These are phyloP conservation scores for Hozukius guyotensis DNA, from an alignment of 2,797 vertebrate species.

Conservation along the genomic window DNA sequence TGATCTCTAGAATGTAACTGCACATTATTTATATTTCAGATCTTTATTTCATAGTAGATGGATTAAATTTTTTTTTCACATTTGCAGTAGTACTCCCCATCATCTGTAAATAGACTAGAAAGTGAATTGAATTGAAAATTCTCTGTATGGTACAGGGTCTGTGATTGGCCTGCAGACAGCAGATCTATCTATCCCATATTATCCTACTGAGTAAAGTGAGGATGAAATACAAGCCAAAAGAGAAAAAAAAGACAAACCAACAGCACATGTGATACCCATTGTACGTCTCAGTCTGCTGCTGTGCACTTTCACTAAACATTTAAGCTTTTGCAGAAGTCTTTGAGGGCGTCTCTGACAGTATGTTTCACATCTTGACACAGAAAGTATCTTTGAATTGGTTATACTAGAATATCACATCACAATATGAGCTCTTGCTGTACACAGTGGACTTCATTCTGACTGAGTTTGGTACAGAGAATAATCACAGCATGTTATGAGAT, in stretches of 20 bases:
- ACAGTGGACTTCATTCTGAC: slow-evolving; percentile 11
- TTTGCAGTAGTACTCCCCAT: not conserved
- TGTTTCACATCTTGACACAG: not conserved
- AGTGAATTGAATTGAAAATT: not conserved
- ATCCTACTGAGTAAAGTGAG: not conserved
- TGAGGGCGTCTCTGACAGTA: not conserved
- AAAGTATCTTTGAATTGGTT: not conserved
- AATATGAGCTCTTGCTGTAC: not conserved
- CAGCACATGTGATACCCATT: not conserved
- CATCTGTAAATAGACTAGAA: not conserved
- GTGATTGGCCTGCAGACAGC: not conserved
- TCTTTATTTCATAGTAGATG: too few species aligned
- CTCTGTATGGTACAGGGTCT: not conserved
- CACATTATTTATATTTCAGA: too few species aligned
- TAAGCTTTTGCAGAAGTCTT: not conserved
- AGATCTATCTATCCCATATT: not conserved
- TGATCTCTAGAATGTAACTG: too few species aligned
- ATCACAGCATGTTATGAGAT: slow-evolving; percentile 24
- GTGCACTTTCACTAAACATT: not conserved
- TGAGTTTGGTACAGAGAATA: slow-evolving; percentile 4
- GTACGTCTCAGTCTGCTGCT: not conserved
- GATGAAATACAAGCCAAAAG: not conserved
- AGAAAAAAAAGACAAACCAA: not conserved
- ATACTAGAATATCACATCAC: not conserved
- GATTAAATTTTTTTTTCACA: not conserved